phyloP scores from a whole-genome alignment of 1,140 invertebrate species.

The Tetramorium simillimum region DNA sequence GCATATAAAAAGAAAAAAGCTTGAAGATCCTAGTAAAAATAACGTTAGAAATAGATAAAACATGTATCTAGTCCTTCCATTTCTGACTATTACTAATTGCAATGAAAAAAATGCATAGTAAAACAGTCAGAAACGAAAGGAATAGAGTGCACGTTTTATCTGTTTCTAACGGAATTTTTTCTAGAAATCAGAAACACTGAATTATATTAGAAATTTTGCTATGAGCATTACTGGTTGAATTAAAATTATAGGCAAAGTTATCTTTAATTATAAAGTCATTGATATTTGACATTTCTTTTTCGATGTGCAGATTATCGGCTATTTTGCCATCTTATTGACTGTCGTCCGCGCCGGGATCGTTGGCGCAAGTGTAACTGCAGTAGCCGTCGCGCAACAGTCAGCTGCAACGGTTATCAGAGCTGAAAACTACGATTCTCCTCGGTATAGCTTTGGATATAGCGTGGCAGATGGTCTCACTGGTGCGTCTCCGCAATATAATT shows the following conservation, averaged over 20 bases:
- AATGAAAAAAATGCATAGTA: too few relatives aligned
- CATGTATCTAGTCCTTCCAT: too few relatives aligned
- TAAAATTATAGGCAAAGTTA: not conserved
- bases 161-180: too few relatives aligned
- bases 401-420: conserved; percentile 78
- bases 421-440: conserved; percentile 89
- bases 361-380: conserved; percentile 68
- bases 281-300: conserved; percentile 13
- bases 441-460: conserved; percentile 90
- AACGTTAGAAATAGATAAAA: too few relatives aligned
- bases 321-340: conserved; percentile 71
- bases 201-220: not conserved
- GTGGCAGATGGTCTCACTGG: conserved; percentile 90
- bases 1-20: not conserved
- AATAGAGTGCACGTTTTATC: too few relatives aligned
- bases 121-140: too few relatives aligned
- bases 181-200: not conserved
- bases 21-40: not conserved
- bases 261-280: not conserved
- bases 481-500: conserved; percentile 49
- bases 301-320: conserved; percentile 54
- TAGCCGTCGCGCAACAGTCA: conserved; percentile 74
- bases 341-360: conserved; percentile 76
- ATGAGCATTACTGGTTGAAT: not conserved
- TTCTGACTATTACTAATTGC: too few relatives aligned